These are phyloP conservation scores for Sarcophaga carnaria DNA, from an alignment of 2,888 invertebrate genomes.

Conservation along the genomic window DNA sequence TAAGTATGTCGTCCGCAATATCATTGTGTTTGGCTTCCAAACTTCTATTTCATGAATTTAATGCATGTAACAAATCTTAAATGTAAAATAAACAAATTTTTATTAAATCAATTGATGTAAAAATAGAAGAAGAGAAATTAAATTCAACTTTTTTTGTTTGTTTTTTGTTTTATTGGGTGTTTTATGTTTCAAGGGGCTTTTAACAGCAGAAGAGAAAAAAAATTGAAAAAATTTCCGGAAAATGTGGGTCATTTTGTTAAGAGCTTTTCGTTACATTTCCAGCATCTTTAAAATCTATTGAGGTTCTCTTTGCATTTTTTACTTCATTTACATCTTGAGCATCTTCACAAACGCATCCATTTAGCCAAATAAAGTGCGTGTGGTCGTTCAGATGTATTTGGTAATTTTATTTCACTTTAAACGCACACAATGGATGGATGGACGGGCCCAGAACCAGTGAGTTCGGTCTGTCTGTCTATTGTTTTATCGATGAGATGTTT, in stretches of 20 bases:
- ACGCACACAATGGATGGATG: not conserved
- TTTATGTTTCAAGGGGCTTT: constrained; percentile 39
- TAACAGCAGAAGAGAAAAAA: not conserved
- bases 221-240: not conserved
- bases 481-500: not conserved
- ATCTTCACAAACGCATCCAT: not conserved
- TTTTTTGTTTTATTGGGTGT: not conserved
- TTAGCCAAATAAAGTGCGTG: constrained; percentile 33
- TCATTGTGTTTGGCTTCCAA: not conserved
- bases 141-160: not conserved
- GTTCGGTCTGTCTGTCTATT: constrained; percentile 11
- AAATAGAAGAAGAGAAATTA: constrained; percentile 31
- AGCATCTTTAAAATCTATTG: constrained; percentile 46
- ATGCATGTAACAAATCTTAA: constrained; percentile 7
- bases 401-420: constrained; percentile 18
- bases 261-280: constrained; percentile 37
- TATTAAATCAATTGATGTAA: constrained; percentile 44
- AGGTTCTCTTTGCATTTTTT: constrained; percentile 15
- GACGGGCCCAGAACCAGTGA: constrained; percentile 21
- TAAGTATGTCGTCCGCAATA: not conserved
- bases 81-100: constrained; percentile 29
- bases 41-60: constrained; percentile 19
- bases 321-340: constrained; percentile 45
- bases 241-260: constrained; percentile 61
- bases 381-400: constrained; percentile 25